Base-by-base conservation (phyloP, 2,888 invertebrate species). In the Drosophila algonquin region DNA sequence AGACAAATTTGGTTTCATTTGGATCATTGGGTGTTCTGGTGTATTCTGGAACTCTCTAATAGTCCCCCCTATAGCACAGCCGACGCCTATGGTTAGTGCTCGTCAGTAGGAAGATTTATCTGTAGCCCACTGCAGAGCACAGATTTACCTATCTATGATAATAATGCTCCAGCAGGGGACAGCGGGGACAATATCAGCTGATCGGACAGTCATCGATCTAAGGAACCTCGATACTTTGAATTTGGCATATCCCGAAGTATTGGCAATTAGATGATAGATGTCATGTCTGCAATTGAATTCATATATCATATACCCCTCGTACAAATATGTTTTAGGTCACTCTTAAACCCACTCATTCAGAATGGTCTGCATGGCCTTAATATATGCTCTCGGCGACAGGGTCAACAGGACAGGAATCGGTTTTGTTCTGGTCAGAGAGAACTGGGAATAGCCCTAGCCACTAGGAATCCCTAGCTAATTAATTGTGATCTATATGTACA, bases 71-170 rank as follows among this genome's bases (percentile, higher is more conserved):
- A 7, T 40, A n/a, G n/a, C 14, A 40, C 14, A 40, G 5, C 1
- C 40, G 40, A n/a, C 40, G 40, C 40, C 40, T 40, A n/a, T 40
- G n/a, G n/a, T n/a, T n/a, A n/a, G 40, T n/a, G 2, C 40, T n/a
- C 40, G 40, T 14, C 14, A 40, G 40, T n/a, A 40, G 40, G 40
- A 40, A 40, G 40, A 40, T 40, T 40, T 40, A n/a, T 6, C 40
- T 40, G 40, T n/a, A 14, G 40, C 14, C 14, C 63, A 65, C 73
- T 45, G 63, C 46, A 60, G 60, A 53, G 58, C 70, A 48, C 57
- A 63, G 63, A 83, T 78, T 73, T 21, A 64, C 62, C 69, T 78
- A 71, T 73, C 77, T 80, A 82, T 80, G 70, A 75, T 76, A 61
- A 69, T 47, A 54, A 71, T 64, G 52, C 57, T 60, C 21, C 24